A percentile compares a stretch with the other conserved stretches of the same genome.
Conservation (phyloP, 1,140 invertebrate genomes). For the Anastrepha ludens region DNA sequence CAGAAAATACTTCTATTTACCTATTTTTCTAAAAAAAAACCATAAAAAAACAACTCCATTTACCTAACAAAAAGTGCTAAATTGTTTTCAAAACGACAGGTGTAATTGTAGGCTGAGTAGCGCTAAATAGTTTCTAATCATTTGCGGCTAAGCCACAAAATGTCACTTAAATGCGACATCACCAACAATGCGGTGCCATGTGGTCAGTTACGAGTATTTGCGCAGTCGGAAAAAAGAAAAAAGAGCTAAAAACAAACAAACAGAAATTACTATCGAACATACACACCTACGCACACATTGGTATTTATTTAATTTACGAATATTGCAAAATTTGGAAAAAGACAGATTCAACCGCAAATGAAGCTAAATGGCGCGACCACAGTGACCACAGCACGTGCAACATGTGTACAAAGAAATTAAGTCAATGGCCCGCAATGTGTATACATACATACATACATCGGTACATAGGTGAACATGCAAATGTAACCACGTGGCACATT, state of each 20-base stretch:
- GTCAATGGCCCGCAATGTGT: too few relatives aligned
- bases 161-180: background rate
- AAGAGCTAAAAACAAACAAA: background rate
- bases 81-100: too few relatives aligned
- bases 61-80: too few relatives aligned
- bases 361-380: constrained; percentile 29
- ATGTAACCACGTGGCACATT: constrained; percentile 13
- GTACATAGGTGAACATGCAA: background rate
- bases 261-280: background rate
- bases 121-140: constrained; percentile 3
- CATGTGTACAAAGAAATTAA: constrained; percentile 23
- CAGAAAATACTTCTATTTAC: too few relatives aligned
- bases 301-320: background rate
- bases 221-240: background rate
- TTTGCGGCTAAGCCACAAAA: background rate
- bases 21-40: too few relatives aligned
- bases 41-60: too few relatives aligned
- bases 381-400: background rate
- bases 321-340: constrained; percentile 12
- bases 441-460: too few relatives aligned
- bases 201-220: background rate
- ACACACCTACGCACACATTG: background rate
- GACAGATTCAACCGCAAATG: constrained; percentile 11
- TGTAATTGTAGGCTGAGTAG: too few relatives aligned
- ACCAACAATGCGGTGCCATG: background rate